A percentile compares a stretch with the other conserved stretches of the same genome.
These are phyloP conservation scores for Tetropium fuscum DNA, from an alignment of 2,888 invertebrate species.

Conservation along the genomic window DNA sequence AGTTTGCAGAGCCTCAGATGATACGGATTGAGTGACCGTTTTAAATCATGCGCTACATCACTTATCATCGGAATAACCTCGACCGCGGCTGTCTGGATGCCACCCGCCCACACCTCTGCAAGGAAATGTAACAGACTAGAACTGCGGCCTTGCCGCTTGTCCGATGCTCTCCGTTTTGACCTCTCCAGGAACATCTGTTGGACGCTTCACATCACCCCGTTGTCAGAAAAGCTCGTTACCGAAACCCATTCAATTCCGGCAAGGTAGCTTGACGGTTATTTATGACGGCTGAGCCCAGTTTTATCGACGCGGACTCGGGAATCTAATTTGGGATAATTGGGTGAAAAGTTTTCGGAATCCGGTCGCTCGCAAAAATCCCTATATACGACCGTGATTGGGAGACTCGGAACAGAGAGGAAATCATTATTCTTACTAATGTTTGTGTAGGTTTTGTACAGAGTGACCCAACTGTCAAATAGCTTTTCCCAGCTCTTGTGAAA, in stretches of 20 bases:
- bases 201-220: constrained; percentile 28
- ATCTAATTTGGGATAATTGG: constrained; percentile 14
- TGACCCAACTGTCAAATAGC: too few species aligned
- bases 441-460: too few species aligned
- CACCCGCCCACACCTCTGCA: constrained; percentile 17
- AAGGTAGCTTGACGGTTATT: constrained; percentile 25
- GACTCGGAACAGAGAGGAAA: too few species aligned
- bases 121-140: constrained; percentile 20
- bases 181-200: constrained; percentile 35
- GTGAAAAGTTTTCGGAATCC: background rate
- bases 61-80: constrained; percentile 4
- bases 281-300: constrained; percentile 16
- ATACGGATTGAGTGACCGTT: too few species aligned
- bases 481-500: too few species aligned
- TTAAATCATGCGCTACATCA: constrained; percentile 18
- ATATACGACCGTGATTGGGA: too few species aligned
- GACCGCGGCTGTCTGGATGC: constrained; percentile 17
- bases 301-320: constrained; percentile 3
- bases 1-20: too few species aligned
- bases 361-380: background rate
- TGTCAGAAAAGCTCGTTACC: constrained; percentile 15
- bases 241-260: constrained; percentile 13
- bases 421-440: too few species aligned
- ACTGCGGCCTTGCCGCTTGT: constrained; percentile 15
- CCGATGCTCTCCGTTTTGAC: constrained; percentile 22